These are phyloP conservation scores for Marmota monax DNA, from an alignment of 2,113 vertebrate genomes.

Conservation along the genomic window DNA sequence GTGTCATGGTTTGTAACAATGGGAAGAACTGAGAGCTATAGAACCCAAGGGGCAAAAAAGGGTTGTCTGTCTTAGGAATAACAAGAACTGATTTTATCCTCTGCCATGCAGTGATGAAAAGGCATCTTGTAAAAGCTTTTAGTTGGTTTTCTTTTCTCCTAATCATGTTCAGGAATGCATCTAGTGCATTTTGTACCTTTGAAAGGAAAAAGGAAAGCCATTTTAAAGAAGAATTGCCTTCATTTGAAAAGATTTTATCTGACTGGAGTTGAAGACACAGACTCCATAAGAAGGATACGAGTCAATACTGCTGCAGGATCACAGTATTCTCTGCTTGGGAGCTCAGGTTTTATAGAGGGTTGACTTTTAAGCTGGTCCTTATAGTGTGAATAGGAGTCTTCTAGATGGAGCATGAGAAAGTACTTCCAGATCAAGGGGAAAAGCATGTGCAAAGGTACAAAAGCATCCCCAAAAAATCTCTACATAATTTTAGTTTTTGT, in stretches of 20 bases:
- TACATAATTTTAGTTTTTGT: neutral
- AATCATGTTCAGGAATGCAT: slow-evolving; percentile 60
- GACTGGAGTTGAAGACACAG: neutral
- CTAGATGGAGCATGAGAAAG: neutral
- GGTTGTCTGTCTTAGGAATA: slow-evolving; percentile 56
- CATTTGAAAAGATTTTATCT: slow-evolving; percentile 65
- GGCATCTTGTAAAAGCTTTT: slow-evolving; percentile 78
- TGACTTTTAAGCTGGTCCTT: neutral
- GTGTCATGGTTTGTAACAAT: slow-evolving; percentile 69
- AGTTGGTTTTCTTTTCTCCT: slow-evolving; percentile 68
- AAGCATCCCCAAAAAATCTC: neutral
- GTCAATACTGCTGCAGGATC: neutral
- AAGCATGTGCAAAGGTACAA: neutral
- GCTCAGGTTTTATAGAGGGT: neutral
- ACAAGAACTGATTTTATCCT: slow-evolving; percentile 72
- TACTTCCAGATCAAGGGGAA: neutral
- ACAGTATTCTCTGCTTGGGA: neutral
- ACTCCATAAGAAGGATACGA: slow-evolving; percentile 4
- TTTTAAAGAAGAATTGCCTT: slow-evolving; percentile 73
- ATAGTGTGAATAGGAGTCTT: neutral
- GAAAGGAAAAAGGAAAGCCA: slow-evolving; percentile 50
- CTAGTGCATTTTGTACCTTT: slow-evolving; percentile 61
- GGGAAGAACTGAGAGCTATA: slow-evolving; percentile 51
- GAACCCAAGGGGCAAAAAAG: slow-evolving; percentile 56
- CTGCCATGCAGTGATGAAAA: slow-evolving; percentile 73